Evolutionary conservation across 2,113 vertebrate genomes (phyloP).

Genomic region (Gadus chalcogrammus): DNA sequence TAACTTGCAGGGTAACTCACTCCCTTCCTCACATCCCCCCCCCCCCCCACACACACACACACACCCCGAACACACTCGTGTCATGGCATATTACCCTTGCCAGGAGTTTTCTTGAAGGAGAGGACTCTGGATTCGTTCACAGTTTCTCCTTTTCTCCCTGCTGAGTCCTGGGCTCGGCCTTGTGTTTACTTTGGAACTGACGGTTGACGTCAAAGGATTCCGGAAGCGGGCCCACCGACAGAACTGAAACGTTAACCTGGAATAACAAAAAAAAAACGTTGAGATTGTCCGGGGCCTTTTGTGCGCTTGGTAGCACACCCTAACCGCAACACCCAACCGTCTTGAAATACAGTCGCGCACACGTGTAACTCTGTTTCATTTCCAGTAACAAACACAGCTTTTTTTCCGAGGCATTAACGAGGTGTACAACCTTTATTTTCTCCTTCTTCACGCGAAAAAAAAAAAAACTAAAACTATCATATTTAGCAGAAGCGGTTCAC

Average conservation of each 20-base stretch:
- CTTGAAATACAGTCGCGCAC: conserved; percentile 21
- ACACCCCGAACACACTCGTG: conserved; percentile 18
- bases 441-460: not conserved
- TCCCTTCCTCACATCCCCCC: conserved; percentile 24
- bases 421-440: not conserved
- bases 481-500: conserved; percentile 28
- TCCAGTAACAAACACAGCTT: not conserved
- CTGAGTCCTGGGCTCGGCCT: conserved; percentile 34
- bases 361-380: conserved; percentile 17
- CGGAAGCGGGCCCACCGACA: conserved; percentile 58
- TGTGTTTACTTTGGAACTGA: conserved; percentile 69
- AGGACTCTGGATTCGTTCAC: conserved; percentile 43
- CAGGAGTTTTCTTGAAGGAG: conserved; percentile 37
- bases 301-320: conserved; percentile 27
- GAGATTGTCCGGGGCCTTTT: conserved; percentile 35
- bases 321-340: conserved; percentile 26
- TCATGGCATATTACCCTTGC: conserved; percentile 50
- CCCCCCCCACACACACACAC: not conserved
- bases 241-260: conserved; percentile 65
- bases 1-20: conserved; percentile 47
- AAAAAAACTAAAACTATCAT: conserved; percentile 14
- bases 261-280: conserved; percentile 68
- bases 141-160: conserved; percentile 36
- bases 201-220: conserved; percentile 53
- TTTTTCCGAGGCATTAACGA: not conserved